phyloP scores from a whole-genome alignment of 1,140 invertebrate genomes.

The Globodera ellingtonae region DNA sequence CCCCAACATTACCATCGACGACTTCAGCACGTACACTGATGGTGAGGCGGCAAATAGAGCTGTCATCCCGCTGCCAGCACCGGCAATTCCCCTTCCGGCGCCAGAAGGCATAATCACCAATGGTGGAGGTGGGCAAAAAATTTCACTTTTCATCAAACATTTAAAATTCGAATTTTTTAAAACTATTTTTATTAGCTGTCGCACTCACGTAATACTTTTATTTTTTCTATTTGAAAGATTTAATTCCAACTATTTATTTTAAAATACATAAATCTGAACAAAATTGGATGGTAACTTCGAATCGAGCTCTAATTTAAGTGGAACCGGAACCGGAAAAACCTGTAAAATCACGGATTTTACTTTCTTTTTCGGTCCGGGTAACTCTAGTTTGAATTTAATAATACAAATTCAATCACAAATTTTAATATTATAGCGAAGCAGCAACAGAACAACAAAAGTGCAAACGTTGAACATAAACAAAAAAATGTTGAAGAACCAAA shows the following conservation, averaged over 20 bases:
- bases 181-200: no score
- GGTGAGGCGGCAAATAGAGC: neutral
- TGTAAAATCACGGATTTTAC: no score
- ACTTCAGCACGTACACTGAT: neutral
- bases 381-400: no score
- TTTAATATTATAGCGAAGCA: no score
- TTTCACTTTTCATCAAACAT: neutral
- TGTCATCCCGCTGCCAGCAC: slow-evolving; percentile 21
- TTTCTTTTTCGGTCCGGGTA: no score
- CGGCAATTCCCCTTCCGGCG: slow-evolving; percentile 21
- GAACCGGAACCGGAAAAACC: no score
- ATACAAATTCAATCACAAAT: no score
- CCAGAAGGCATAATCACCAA: neutral
- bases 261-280: neutral
- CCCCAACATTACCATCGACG: slow-evolving; percentile 16
- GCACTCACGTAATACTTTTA: no score
- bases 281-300: neutral
- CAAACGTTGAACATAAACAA: no score
- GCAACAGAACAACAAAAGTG: neutral
- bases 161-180: no score
- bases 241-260: neutral
- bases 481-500: neutral
- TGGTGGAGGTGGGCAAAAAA: neutral
- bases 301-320: no score
- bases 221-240: no score